Conservation (phyloP, 2,888 invertebrate species). For the Cistogaster globosa region DNA sequence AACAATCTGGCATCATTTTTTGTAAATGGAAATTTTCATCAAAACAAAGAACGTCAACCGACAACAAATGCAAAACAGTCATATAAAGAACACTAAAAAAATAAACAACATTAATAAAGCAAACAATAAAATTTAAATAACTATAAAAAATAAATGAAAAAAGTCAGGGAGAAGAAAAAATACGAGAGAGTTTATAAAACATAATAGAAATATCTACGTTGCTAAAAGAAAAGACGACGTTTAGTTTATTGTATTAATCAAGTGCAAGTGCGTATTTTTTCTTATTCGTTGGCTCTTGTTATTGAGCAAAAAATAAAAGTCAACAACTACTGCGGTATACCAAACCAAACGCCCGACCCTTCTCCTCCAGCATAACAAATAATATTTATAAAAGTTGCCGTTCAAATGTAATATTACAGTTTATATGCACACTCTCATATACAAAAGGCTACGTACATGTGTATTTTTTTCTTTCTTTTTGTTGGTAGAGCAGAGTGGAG, state of each 20-base stretch:
- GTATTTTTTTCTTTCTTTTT: background rate
- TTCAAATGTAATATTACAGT: slow-evolving; percentile 47
- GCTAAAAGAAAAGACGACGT: slow-evolving; percentile 12
- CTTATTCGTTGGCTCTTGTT: slow-evolving; percentile 8
- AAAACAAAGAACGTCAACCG: slow-evolving; percentile 56
- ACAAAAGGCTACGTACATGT: background rate
- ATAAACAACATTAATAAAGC: slow-evolving; percentile 39
- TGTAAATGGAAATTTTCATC: slow-evolving; percentile 15
- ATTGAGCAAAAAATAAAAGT: slow-evolving; percentile 25
- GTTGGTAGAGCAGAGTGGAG: slow-evolving; percentile 35
- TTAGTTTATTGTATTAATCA: slow-evolving; percentile 41
- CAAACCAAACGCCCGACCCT: background rate
- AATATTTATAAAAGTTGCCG: slow-evolving; percentile 45
- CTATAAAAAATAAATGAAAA: slow-evolving; percentile 19
- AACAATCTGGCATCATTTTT: slow-evolving; percentile 21
- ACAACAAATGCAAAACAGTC: slow-evolving; percentile 41
- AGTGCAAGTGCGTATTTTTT: slow-evolving; percentile 57
- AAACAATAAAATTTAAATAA: slow-evolving; percentile 29
- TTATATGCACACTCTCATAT: slow-evolving; percentile 5
- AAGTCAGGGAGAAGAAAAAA: slow-evolving; percentile 24
- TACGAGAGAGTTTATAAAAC: background rate
- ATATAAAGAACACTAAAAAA: slow-evolving; percentile 22
- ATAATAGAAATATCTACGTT: slow-evolving; percentile 31
- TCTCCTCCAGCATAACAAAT: slow-evolving; percentile 5
- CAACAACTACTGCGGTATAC: slow-evolving; percentile 31